Conservation (phyloP, 2,888 invertebrate genomes). For the Zygaena filipendulae region DNA sequence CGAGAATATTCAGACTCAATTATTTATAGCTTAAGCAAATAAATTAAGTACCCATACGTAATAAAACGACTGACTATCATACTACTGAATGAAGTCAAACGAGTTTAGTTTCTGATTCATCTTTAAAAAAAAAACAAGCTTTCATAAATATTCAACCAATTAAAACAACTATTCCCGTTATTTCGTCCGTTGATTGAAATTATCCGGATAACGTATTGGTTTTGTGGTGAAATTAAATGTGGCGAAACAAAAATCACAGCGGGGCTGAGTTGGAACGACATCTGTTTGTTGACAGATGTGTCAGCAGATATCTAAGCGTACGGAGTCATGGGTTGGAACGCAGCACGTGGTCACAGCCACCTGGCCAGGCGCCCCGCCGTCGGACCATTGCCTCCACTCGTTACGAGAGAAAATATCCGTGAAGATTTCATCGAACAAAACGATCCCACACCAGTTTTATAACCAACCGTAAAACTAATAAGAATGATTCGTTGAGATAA, state of each 20-base stretch:
- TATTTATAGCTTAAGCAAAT: constrained; percentile 45
- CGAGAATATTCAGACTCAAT: constrained; percentile 45
- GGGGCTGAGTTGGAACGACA: constrained; percentile 34
- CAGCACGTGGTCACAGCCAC: constrained; percentile 42
- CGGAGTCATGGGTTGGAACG: constrained; percentile 27
- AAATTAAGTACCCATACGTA: too few relatives aligned
- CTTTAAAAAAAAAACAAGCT: constrained; percentile 21
- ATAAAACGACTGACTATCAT: too few relatives aligned
- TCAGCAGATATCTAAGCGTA: constrained; percentile 28
- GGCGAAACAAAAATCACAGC: constrained; percentile 44
- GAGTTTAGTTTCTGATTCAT: constrained; percentile 35
- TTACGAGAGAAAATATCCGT: constrained; percentile 13
- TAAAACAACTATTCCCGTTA: constrained; percentile 39
- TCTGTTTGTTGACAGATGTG: constrained; percentile 20
- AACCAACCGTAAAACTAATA: constrained; percentile 19
- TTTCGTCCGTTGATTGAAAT: too few relatives aligned
- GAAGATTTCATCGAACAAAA: constrained; percentile 19
- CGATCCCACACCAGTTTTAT: constrained; percentile 23
- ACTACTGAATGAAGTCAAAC: constrained; percentile 32
- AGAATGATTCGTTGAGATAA: constrained; percentile 1
- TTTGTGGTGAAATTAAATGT: constrained; percentile 27
- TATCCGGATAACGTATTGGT: too few relatives aligned
- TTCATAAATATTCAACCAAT: constrained; percentile 35
- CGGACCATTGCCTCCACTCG: constrained; percentile 18
- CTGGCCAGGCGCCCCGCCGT: constrained; percentile 40